Conservation (phyloP, 1,140 invertebrate species). For the Glomeris maerens region DNA sequence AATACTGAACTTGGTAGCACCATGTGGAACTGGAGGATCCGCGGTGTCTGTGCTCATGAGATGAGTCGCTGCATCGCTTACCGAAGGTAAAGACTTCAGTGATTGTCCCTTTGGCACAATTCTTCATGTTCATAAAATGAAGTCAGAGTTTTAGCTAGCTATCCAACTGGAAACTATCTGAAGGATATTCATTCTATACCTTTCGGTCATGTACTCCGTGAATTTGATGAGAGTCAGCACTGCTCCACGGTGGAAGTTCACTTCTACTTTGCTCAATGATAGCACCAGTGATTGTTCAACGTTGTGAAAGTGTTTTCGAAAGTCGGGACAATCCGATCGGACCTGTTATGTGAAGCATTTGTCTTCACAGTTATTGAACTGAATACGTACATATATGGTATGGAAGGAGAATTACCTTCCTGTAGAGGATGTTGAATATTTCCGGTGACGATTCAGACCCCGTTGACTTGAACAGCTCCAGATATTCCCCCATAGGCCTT, state of each 20-base stretch:
- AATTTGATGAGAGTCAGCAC: constrained; percentile 53
- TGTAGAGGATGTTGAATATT: constrained; percentile 54
- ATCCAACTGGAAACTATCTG: too few relatives aligned
- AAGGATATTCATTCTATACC: constrained; percentile 23
- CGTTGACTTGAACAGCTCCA: constrained; percentile 53
- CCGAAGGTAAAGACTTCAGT: neutral
- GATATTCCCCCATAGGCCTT: constrained; percentile 53
- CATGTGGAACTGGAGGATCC: constrained; percentile 54
- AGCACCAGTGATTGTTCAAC: constrained; percentile 61
- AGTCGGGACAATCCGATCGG: constrained; percentile 63
- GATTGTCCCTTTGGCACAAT: neutral
- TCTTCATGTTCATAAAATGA: neutral
- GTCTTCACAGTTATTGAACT: neutral
- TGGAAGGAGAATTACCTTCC: constrained; percentile 43
- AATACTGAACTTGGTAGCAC: constrained; percentile 61
- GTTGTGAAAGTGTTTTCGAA: constrained; percentile 60
- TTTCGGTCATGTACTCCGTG: constrained; percentile 27
- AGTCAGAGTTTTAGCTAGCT: too few relatives aligned
- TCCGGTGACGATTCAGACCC: constrained; percentile 41
- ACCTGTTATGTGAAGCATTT: constrained; percentile 37
- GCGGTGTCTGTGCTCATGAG: constrained; percentile 27
- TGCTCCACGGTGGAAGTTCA: constrained; percentile 56
- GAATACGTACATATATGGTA: constrained; percentile 3
- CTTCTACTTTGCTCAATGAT: constrained; percentile 46
- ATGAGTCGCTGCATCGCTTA: neutral